phyloP scores from a whole-genome alignment of 2,888 invertebrate species.

The Tetramorium bicarinatum region DNA sequence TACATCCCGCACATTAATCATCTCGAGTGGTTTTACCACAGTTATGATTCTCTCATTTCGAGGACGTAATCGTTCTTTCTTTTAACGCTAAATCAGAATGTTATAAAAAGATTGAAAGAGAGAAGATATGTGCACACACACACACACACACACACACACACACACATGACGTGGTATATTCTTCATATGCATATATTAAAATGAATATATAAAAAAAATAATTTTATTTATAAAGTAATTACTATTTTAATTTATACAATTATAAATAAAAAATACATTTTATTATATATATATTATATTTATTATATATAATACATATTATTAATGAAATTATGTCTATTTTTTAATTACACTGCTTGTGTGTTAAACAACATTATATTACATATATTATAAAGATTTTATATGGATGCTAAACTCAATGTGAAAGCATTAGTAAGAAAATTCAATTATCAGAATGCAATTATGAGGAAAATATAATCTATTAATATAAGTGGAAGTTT shows the following conservation, averaged over 20 bases:
- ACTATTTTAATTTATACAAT: no score
- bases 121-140: not conserved
- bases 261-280: no score
- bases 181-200: not conserved
- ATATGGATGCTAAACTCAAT: not conserved
- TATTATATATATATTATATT: no score
- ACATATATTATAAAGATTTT: not conserved
- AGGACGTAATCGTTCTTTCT: not conserved
- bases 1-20: constrained; percentile 64
- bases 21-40: constrained; percentile 59
- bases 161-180: no score
- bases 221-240: constrained; percentile 1
- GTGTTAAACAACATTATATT: not conserved
- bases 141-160: no score
- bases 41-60: constrained; percentile 37
- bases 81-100: not conserved
- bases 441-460: not conserved
- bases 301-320: no score
- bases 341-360: not conserved
- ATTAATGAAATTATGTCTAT: not conserved
- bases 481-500: constrained; percentile 16
- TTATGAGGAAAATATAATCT: constrained; percentile 16
- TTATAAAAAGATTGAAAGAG: not conserved
- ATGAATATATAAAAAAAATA: not conserved
- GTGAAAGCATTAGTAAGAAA: constrained; percentile 2